phyloP scores from a whole-genome alignment of 2,113 vertebrate species.

The Marmota monax region DNA sequence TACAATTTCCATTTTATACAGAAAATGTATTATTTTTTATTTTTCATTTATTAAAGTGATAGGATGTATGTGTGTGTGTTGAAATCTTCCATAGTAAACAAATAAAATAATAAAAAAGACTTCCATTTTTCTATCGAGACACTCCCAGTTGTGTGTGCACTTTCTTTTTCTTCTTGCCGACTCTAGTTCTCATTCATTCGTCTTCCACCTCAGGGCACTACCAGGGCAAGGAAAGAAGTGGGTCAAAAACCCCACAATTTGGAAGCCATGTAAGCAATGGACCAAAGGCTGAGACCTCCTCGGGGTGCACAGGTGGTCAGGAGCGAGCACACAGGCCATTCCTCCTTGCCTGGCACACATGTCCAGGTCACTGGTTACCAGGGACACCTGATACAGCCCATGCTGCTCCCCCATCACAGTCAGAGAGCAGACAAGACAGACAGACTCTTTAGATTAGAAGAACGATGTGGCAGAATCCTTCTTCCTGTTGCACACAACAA shows the following conservation, averaged over 20 bases:
- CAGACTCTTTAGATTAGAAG: not conserved
- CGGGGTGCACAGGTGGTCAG: not conserved
- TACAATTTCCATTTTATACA: not conserved
- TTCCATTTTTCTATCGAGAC: not conserved
- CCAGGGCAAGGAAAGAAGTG: not conserved
- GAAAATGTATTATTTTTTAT: not conserved
- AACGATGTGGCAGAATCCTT: not conserved
- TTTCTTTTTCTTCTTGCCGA: not conserved
- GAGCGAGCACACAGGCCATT: accelerated
- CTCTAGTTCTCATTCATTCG: not conserved
- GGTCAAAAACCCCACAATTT: not conserved
- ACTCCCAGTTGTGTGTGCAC: not conserved
- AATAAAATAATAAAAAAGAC: not conserved
- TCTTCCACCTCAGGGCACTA: not conserved
- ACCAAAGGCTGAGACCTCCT: not conserved
- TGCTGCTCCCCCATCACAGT: not conserved
- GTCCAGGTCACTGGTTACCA: not conserved
- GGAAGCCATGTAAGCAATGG: not conserved
- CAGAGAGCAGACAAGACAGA: not conserved
- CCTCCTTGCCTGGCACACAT: not conserved
- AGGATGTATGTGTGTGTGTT: not conserved
- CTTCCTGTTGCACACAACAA: not conserved
- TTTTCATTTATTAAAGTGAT: not conserved
- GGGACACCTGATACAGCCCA: not conserved
- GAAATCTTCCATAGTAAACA: not conserved